A percentile compares a stretch with the other conserved stretches of the same genome.
Conservation (phyloP, 2,888 invertebrate species). For the Julus scandinavius region DNA sequence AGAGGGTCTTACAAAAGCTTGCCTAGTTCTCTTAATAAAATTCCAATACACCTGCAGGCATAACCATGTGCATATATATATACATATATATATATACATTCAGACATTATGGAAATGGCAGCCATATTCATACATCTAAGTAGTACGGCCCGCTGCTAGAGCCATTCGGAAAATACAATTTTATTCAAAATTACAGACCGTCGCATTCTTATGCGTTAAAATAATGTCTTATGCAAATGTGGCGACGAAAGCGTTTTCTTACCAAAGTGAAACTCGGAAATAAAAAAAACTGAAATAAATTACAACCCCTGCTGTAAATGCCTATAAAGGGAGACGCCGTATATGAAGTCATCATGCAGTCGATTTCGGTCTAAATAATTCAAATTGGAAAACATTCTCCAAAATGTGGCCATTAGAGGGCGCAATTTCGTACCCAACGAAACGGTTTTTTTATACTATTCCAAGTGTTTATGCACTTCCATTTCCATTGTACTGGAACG, state of each 20-base stretch:
- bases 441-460: neutral
- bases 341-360: constrained; percentile 3
- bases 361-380: constrained; percentile 36
- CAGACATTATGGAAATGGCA: constrained; percentile 20
- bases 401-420: constrained; percentile 31
- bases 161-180: constrained; percentile 26
- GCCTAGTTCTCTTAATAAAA: neutral
- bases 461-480: neutral
- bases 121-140: constrained; percentile 33
- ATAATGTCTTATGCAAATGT: constrained; percentile 45
- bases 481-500: neutral
- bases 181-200: constrained; percentile 24
- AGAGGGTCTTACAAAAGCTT: neutral
- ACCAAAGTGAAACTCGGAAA: neutral
- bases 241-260: constrained; percentile 16
- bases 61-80: neutral
- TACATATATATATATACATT: no score
- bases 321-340: neutral
- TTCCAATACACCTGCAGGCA: constrained; percentile 28
- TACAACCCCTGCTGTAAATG: neutral
- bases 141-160: neutral
- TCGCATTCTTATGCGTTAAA: neutral
- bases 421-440: neutral
- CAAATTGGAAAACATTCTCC: neutral
- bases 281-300: constrained; percentile 26